phyloP scores from a whole-genome alignment of 2,797 vertebrate genomes.

The Catharus ustulatus region DNA sequence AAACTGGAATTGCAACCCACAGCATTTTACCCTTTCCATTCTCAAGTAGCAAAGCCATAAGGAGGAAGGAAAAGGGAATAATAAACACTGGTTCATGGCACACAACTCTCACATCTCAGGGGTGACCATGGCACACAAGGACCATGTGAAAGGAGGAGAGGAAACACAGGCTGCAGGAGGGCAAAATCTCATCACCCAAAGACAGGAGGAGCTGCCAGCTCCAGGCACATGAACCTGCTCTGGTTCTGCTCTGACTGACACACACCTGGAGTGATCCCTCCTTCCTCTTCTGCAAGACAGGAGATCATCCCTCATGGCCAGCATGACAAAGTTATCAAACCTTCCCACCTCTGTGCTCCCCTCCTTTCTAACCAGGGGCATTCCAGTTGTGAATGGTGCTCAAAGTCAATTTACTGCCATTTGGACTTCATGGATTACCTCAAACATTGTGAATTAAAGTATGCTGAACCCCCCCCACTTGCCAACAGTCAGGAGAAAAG shows the following conservation, averaged over 20 bases:
- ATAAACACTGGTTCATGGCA: not conserved
- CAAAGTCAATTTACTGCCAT: not conserved
- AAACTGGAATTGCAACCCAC: not conserved
- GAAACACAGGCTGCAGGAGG: not conserved
- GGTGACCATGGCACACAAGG: not conserved
- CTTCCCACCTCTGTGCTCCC: not conserved
- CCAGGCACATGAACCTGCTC: not conserved
- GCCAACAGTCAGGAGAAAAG: not conserved
- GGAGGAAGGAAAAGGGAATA: not conserved
- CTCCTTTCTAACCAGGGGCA: not conserved
- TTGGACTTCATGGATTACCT: not conserved
- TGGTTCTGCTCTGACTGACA: not conserved
- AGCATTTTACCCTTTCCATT: not conserved
- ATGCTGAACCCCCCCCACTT: not conserved
- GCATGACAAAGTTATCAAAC: accelerated
- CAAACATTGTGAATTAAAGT: not conserved
- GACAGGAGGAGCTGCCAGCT: accelerated
- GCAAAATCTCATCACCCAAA: not conserved
- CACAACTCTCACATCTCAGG: not conserved
- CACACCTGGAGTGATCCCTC: not conserved
- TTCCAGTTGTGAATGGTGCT: not conserved
- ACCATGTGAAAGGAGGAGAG: not conserved
- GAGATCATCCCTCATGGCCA: accelerated
- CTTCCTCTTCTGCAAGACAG: not conserved
- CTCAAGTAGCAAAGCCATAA: not conserved